These are phyloP conservation scores for Semotilus atromaculatus DNA, from an alignment of 2,797 vertebrate species.

Conservation along the genomic window DNA sequence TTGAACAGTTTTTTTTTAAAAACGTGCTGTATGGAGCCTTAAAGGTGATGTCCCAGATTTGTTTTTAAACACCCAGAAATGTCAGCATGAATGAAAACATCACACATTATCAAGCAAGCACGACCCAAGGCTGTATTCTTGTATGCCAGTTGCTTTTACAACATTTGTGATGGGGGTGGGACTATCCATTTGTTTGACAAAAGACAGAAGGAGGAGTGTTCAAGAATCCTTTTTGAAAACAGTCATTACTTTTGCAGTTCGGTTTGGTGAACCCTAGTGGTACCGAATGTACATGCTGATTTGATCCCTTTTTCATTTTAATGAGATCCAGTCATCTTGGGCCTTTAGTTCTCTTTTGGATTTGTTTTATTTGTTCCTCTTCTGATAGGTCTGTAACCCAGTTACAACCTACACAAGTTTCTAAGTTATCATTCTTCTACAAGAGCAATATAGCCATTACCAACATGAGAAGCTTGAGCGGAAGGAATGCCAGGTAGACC, in stretches of 20 bases:
- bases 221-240: not conserved
- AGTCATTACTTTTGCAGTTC: not conserved
- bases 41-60: not conserved
- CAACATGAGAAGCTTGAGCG: not conserved
- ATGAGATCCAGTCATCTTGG: not conserved
- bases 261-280: not conserved
- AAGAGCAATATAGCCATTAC: constrained; percentile 18
- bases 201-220: not conserved
- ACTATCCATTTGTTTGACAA: not conserved
- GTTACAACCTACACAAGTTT: constrained; percentile 1
- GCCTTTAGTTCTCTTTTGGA: not conserved
- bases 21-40: too few species aligned
- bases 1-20: too few species aligned
- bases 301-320: not conserved
- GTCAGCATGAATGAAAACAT: not conserved
- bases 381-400: constrained; percentile 8
- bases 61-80: not conserved
- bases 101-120: not conserved
- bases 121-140: not conserved
- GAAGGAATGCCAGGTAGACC: constrained; percentile 8
- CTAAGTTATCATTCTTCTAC: not conserved
- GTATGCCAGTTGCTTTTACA: not conserved
- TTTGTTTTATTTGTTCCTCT: not conserved
- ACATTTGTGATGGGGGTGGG: not conserved
- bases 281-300: not conserved